Evolutionary conservation across 2,797 vertebrate genomes (phyloP), one percentile per base, ranked within the genome.

Genomic region (Parauchenoglanis ngamensis): DNA sequence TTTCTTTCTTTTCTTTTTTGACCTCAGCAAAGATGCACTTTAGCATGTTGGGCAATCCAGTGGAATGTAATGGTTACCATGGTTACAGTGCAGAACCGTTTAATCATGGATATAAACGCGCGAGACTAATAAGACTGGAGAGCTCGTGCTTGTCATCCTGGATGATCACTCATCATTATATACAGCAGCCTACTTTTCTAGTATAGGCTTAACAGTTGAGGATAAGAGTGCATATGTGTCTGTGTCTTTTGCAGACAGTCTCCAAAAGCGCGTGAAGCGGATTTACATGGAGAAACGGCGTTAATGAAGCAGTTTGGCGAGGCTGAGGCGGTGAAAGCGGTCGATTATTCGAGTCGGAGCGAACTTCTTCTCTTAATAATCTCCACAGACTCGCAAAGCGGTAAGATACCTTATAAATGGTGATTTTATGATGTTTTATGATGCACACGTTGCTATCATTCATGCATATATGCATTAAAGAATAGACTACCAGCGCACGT

Each of bases 301-400:
- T 35, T 57, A 25, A 78, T 63, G 86, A 83, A 56, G 40, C 86
- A 11, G 40, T 25, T 67, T 8, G 68, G 80, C 75, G 67, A n/a
- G 82, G 85, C 57, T 7, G 84, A 72, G 46, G 40, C 63, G 35
- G 28, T 49, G 73, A 56, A 56, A 83, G 59, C 78, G 68, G 79
- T 10, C 67, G 49, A 61, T 40, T 56, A 40, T 70, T 52, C 52
- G 44, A 35, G 82, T 87, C 78, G 75, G 76, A 49, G 70, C 73
- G 31, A 35, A 89, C 94, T 94, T 95, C 93, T 87, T 91, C 91
- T 92, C 93, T 92, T 92, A 93, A 92, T 88, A 92, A 93, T 94
- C 93, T 94, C 94, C 96, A 96, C 96, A 95, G 96, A 94, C 95
- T 96, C 96, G 96, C 95, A 92, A 77, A 91, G 95, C 96, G 96